Evolutionary conservation across 2,113 vertebrate genomes (phyloP).

Genomic region (Bungarus multicinctus): DNA sequence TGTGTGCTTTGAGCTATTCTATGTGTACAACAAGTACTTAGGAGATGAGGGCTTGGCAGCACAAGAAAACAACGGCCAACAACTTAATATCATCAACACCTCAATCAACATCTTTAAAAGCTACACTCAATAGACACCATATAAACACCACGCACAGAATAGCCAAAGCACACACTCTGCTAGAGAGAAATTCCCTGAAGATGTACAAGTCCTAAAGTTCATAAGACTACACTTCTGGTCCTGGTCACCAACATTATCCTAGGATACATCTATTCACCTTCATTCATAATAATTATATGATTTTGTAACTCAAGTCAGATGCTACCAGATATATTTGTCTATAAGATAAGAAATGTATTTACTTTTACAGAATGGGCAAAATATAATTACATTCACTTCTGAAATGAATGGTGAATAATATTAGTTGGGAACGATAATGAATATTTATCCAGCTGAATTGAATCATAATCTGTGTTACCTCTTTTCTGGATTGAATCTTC

Average conservation of each 20-base stretch:
- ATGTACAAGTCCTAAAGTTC: background rate
- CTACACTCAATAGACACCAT: background rate
- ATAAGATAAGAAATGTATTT: background rate
- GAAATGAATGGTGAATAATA: background rate
- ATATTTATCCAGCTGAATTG: slow-evolving; percentile 6
- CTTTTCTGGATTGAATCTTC: slow-evolving; percentile 74
- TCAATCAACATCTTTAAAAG: background rate
- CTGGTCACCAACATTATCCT: background rate
- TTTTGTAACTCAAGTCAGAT: background rate
- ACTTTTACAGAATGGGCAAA: background rate
- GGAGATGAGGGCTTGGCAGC: background rate
- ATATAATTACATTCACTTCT: background rate
- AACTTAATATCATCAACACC: background rate
- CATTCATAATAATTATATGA: background rate
- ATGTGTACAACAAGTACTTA: background rate
- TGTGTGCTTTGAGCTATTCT: background rate
- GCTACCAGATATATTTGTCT: background rate
- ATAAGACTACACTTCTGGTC: background rate
- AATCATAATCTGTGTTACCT: slow-evolving; percentile 67
- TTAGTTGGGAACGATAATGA: background rate
- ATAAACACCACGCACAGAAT: background rate
- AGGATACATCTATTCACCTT: background rate
- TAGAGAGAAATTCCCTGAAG: background rate
- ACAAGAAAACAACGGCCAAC: background rate
- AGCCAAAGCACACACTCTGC: background rate